phyloP scores from a whole-genome alignment of 1,140 invertebrate species.

The Choristoneura fumiferana region DNA sequence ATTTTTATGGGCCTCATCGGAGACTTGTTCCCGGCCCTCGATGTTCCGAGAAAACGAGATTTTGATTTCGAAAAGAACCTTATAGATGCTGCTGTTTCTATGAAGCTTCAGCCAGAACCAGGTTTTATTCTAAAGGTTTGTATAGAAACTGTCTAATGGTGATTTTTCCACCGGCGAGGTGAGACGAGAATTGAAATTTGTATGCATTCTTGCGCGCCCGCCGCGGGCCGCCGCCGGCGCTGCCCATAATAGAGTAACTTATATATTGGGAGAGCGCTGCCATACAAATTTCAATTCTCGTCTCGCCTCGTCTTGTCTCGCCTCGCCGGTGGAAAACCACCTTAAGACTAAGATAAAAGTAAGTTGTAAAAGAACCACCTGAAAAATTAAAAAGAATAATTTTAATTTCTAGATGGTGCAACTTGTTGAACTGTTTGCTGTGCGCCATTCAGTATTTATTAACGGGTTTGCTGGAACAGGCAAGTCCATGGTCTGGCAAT shows the following conservation, averaged over 20 bases:
- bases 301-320: too few species aligned
- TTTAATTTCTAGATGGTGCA: constrained; percentile 85
- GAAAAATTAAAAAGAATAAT: too few species aligned
- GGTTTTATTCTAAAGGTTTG: constrained; percentile 89
- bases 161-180: too few species aligned
- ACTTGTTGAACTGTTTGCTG: constrained; percentile 93
- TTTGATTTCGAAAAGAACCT: constrained; percentile 91
- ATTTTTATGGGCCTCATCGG: constrained; percentile 95
- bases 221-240: too few species aligned
- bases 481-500: constrained; percentile 96
- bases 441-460: constrained; percentile 96
- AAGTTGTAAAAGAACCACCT: too few species aligned
- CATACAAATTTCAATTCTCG: too few species aligned
- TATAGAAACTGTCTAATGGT: constrained; percentile 9
- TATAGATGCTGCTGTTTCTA: constrained; percentile 86
- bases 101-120: constrained; percentile 94
- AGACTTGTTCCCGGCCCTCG: constrained; percentile 93
- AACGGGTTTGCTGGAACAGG: constrained; percentile 95
- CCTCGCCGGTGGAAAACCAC: too few species aligned
- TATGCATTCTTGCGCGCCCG: too few species aligned
- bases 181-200: too few species aligned
- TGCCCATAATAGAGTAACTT: too few species aligned
- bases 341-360: too few species aligned
- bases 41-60: constrained; percentile 91
- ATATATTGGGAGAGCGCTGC: too few species aligned